phyloP scores from a whole-genome alignment of 2,888 invertebrate genomes.

The Chalcosyrphus nemorum region DNA sequence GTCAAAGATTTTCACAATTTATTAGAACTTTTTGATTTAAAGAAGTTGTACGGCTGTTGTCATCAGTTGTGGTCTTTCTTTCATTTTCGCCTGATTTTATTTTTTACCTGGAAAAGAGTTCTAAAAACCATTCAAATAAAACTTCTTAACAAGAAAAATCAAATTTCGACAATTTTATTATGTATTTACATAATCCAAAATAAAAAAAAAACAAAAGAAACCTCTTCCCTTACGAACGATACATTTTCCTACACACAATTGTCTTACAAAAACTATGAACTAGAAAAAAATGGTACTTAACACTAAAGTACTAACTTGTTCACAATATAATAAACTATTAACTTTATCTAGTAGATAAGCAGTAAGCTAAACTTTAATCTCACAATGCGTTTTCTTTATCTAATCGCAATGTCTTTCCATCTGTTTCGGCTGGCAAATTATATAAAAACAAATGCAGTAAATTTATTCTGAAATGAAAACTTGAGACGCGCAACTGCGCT shows the following conservation, averaged over 20 bases:
- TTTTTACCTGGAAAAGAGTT: too few relatives aligned
- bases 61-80: too few relatives aligned
- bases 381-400: conserved; percentile 31
- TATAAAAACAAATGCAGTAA: conserved; percentile 1
- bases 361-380: neutral
- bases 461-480: too few relatives aligned
- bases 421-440: neutral
- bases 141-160: neutral
- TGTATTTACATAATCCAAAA: conserved; percentile 39
- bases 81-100: too few relatives aligned
- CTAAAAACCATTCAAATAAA: too few relatives aligned
- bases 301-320: neutral
- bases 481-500: too few relatives aligned
- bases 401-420: conserved; percentile 9
- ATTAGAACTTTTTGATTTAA: too few relatives aligned
- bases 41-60: too few relatives aligned
- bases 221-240: neutral
- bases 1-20: too few relatives aligned
- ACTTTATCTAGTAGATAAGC: conserved; percentile 10
- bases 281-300: conserved; percentile 19
- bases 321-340: neutral
- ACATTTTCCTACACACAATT: neutral
- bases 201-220: neutral
- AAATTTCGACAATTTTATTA: neutral
- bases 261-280: conserved; percentile 31